A percentile compares a stretch with the other conserved stretches of the same genome.
phyloP scores from a whole-genome alignment of 1,140 invertebrate genomes.

The Oryctes rhinoceros region DNA sequence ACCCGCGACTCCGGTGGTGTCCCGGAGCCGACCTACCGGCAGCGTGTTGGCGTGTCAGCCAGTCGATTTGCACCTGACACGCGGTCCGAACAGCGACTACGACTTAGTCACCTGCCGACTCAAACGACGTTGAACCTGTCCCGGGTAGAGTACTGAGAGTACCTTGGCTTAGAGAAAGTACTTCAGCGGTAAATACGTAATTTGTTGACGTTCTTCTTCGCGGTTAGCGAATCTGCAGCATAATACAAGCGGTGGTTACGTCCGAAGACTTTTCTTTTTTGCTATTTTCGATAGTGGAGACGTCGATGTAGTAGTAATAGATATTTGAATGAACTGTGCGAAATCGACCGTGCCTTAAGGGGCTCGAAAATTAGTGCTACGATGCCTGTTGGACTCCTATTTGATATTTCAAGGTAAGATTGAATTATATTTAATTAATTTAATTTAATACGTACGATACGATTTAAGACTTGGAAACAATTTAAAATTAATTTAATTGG shows the following conservation, averaged over 20 bases:
- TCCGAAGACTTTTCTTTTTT: too few species aligned
- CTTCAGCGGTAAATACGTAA: too few species aligned
- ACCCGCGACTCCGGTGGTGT: neutral
- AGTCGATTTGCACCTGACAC: conserved; percentile 20
- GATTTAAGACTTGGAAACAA: too few species aligned
- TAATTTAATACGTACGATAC: too few species aligned
- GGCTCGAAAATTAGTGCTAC: neutral
- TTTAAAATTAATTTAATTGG: too few species aligned
- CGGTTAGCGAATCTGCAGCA: too few species aligned
- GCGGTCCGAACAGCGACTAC: neutral
- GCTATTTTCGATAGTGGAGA: too few species aligned
- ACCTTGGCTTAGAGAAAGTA: too few species aligned
- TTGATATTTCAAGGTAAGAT: conserved; percentile 45
- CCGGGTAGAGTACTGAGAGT: neutral
- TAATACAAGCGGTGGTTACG: too few species aligned
- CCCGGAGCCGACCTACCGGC: neutral
- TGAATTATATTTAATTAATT: neutral
- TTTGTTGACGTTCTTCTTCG: too few species aligned
- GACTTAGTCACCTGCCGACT: conserved; percentile 1
- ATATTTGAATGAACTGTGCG: neutral
- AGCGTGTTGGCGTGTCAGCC: neutral
- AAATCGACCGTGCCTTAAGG: neutral
- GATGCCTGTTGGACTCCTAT: conserved; percentile 45
- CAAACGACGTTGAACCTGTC: neutral
- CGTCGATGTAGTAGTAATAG: too few species aligned